phyloP scores from a whole-genome alignment of 2,888 invertebrate species.

The Scaeva pyrastri region DNA sequence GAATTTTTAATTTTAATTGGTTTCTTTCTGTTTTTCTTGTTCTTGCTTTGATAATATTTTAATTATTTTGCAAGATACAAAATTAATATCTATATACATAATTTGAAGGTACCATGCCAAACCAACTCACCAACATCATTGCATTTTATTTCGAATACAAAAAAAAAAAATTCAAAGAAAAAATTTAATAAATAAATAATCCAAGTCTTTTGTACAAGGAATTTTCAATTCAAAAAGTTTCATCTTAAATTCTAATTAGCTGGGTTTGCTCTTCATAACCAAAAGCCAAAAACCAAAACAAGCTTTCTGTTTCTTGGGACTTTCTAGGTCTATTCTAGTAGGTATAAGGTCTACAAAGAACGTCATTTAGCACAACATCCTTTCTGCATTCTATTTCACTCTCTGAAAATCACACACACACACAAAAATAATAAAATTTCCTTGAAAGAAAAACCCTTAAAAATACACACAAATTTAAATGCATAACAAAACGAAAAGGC shows the following conservation, averaged over 20 bases:
- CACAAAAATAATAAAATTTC: not conserved
- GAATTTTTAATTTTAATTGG: constrained; percentile 8
- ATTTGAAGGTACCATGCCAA: constrained; percentile 50
- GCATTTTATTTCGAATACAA: constrained; percentile 50
- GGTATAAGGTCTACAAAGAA: not conserved
- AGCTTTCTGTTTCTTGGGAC: not conserved
- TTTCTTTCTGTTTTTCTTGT: constrained; percentile 16
- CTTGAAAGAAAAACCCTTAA: constrained; percentile 4
- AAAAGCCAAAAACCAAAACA: constrained; percentile 50
- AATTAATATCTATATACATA: too few relatives aligned
- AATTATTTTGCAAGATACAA: constrained; percentile 11
- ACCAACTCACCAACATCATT: constrained; percentile 76
- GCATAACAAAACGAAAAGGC: not conserved
- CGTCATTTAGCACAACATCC: not conserved
- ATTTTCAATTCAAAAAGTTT: constrained; percentile 51
- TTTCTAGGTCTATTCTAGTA: too few relatives aligned
- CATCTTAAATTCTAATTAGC: constrained; percentile 23
- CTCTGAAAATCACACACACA: constrained; percentile 8
- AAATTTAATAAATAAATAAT: too few relatives aligned
- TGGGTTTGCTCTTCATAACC: constrained; percentile 18
- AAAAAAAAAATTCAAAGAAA: not conserved
- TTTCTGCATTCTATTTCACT: not conserved
- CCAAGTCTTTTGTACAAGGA: not conserved
- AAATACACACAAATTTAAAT: not conserved
- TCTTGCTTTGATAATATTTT: constrained; percentile 11